Conservation (phyloP, 2,797 vertebrate species). For the Vultur gryphus region DNA sequence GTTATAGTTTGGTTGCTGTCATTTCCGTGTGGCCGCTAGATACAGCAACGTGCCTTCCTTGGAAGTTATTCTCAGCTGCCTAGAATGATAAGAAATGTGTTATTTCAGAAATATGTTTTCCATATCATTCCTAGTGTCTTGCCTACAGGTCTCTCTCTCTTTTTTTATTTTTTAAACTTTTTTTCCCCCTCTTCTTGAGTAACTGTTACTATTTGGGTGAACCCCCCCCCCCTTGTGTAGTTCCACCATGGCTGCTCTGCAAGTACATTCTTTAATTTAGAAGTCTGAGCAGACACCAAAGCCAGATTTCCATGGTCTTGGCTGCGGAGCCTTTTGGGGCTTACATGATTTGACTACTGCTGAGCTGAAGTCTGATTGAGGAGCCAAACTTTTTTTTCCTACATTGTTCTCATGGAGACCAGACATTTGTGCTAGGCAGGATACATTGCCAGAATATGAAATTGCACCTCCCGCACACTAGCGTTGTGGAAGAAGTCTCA, state of each 20-base stretch:
- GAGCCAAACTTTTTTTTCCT: conserved; percentile 29
- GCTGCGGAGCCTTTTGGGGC: not conserved
- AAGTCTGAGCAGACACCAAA: not conserved
- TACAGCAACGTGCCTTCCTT: not conserved
- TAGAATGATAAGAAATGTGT: not conserved
- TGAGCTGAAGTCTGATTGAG: conserved; percentile 38
- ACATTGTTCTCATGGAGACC: not conserved
- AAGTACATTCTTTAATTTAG: not conserved
- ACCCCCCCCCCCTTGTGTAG: not conserved
- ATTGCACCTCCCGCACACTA: not conserved
- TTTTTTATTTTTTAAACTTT: not conserved
- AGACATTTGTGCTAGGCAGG: not conserved
- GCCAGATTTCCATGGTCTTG: conserved; percentile 27
- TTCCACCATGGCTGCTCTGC: not conserved
- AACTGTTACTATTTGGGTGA: not conserved
- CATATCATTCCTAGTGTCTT: not conserved
- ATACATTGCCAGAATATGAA: not conserved
- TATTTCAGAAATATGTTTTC: not conserved
- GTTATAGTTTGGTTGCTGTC: not conserved
- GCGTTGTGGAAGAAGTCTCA: not conserved
- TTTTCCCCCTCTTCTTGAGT: accelerated
- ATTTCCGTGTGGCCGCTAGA: not conserved
- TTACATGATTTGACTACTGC: conserved; percentile 41
- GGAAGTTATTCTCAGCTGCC: not conserved
- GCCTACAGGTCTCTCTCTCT: not conserved